Conservation (phyloP, 2,113 vertebrate genomes). For the Brachyistius frenatus region DNA sequence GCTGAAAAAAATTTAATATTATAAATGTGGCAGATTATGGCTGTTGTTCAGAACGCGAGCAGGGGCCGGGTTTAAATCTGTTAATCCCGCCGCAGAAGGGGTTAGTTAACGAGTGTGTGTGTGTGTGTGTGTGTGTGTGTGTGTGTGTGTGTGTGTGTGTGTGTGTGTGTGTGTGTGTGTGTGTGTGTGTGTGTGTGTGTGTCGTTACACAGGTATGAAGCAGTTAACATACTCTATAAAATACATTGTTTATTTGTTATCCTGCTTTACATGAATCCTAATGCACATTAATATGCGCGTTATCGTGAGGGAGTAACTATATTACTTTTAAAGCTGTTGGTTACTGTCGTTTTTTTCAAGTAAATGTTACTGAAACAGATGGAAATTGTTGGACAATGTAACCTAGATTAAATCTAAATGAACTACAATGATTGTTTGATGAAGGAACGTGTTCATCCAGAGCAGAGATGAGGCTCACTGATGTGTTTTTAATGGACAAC, state of each 20-base stretch:
- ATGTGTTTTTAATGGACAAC: neutral
- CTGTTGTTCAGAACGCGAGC: slow-evolving; percentile 37
- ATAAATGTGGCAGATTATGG: slow-evolving; percentile 80
- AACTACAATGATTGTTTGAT: neutral
- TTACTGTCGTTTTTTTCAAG: neutral
- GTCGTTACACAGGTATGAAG: neutral
- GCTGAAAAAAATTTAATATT: slow-evolving; percentile 75
- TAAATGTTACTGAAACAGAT: neutral
- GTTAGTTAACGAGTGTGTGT: slow-evolving; percentile 6
- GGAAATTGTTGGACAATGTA: neutral
- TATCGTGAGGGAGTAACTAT: neutral
- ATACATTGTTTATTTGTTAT: no score
- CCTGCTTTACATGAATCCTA: neutral
- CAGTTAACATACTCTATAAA: neutral
- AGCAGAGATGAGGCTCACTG: no score
- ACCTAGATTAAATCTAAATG: neutral
- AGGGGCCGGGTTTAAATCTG: slow-evolving; percentile 59
- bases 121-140: neutral
- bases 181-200: neutral
- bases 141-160: no score
- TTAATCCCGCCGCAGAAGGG: slow-evolving; percentile 66
- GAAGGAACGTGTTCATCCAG: neutral
- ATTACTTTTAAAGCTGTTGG: neutral
- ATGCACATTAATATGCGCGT: neutral
- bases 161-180: neutral